Conservation (phyloP, 2,888 invertebrate genomes). For the Aspidiotus rigidus region DNA sequence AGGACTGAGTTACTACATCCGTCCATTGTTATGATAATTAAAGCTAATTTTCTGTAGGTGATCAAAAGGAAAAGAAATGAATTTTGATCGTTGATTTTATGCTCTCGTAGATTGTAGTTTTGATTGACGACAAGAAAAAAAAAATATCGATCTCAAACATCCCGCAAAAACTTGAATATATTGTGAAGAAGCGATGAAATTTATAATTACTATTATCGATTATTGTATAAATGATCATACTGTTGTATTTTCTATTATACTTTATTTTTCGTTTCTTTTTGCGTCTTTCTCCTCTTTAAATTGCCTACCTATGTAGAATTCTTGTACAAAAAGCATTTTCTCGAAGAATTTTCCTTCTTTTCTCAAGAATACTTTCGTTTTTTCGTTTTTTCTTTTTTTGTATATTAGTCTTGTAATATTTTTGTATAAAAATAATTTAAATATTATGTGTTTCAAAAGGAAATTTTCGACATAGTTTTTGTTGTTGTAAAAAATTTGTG, state of each 20-base stretch:
- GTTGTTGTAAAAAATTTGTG: neutral
- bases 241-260: neutral
- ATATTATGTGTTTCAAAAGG: neutral
- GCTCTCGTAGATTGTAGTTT: no score
- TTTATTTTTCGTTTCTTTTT: neutral
- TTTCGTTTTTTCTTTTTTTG: neutral
- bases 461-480: neutral
- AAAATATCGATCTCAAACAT: neutral
- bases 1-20: neutral
- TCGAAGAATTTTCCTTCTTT: neutral
- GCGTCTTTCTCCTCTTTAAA: no score
- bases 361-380: neutral
- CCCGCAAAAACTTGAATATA: neutral
- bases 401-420: neutral
- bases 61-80: neutral
- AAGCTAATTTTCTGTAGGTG: neutral
- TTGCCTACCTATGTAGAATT: neutral
- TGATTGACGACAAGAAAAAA: neutral
- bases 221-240: neutral
- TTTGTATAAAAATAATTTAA: conserved; percentile 1
- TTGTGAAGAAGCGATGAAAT: no score
- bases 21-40: neutral
- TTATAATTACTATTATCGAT: neutral
- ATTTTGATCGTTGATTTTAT: neutral
- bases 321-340: neutral